Evolutionary conservation across 2,888 invertebrate species (phyloP), one percentile per base, ranked within the genome.

Genomic region (Ichneumon xanthorius): DNA sequence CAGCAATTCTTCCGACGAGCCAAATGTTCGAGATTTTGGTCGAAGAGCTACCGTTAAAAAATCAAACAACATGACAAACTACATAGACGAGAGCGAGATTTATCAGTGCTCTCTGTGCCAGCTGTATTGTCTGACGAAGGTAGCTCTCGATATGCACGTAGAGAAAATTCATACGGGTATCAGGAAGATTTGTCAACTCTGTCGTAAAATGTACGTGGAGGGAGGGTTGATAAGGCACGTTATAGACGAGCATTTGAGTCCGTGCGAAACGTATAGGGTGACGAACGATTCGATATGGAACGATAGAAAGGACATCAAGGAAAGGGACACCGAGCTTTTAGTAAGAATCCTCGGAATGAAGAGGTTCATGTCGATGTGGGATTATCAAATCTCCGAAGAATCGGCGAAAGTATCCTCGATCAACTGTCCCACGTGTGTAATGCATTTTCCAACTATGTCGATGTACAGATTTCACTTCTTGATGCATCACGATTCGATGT

Each of bases 181-280:
- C 6, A 89, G 87, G 0, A 89, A 89, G 7, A 73, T 88, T 16
- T 91, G 91, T 61, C 86, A 88, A 14, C 58, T 91, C 0, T 91
- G 91, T 45, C 87, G 88, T 19, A 70, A 78, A 1, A 77, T 90
- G 33, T 89, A 88, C 16, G 82, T 88, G 26, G 82, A 86, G 0
- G 88, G 88, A 16, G 88, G 87, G 48, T 85, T 89, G 22, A 86
- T 89, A 2, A 86, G 88, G n/a, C 91, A 91, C 55, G 88, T 91
- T 75, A 68, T 90, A 2, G 89, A 90, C 16, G 70, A 85, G 22
- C 91, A 91, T 48, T 83, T 90, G 1, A 81, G 76, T 2, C 84
- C 87, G 11, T 79, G 65, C 55, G 75, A 80, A 0, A 48, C 16
- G 4, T 26, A 71, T 26, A 67, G 6, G 2, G 14, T 19, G 4